phyloP scores from a whole-genome alignment of 2,888 invertebrate genomes.

The Drosophila phalerata region DNA sequence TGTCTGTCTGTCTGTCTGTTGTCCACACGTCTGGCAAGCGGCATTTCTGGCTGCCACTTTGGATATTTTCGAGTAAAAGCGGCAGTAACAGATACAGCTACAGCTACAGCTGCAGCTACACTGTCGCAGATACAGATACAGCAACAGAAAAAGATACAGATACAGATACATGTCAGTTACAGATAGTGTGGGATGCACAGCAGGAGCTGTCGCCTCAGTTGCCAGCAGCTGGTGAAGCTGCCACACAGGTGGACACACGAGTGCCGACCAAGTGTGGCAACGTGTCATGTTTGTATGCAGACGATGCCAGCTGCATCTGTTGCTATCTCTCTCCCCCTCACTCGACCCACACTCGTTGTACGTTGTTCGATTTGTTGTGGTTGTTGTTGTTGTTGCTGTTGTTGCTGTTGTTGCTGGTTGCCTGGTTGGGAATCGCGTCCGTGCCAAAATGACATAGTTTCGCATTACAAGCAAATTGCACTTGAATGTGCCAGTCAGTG shows the following conservation, averaged over 20 bases:
- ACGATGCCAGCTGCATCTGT: conserved; percentile 43
- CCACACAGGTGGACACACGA: conserved; percentile 63
- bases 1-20: conserved; percentile 5
- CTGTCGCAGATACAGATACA: conserved; percentile 8
- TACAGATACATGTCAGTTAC: not conserved
- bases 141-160: conserved; percentile 14
- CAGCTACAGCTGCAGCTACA: too few relatives aligned
- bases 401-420: conserved; percentile 16
- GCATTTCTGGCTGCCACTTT: conserved; percentile 44
- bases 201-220: conserved; percentile 35
- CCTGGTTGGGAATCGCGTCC: conserved; percentile 48
- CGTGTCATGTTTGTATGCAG: conserved; percentile 76
- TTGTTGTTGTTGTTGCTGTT: conserved; percentile 17
- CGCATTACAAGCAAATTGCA: conserved; percentile 83
- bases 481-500: conserved; percentile 72
- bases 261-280: conserved; percentile 68
- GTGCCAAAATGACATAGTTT: conserved; percentile 79
- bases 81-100: conserved; percentile 21
- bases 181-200: conserved; percentile 17
- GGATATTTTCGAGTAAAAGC: conserved; percentile 25
- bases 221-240: conserved; percentile 37
- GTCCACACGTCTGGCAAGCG: conserved; percentile 38
- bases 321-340: conserved; percentile 35
- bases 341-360: conserved; percentile 16
- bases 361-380: conserved; percentile 7